Evolutionary conservation across 2,797 vertebrate genomes (phyloP).

Genomic region (Rhynchonycteris naso): DNA sequence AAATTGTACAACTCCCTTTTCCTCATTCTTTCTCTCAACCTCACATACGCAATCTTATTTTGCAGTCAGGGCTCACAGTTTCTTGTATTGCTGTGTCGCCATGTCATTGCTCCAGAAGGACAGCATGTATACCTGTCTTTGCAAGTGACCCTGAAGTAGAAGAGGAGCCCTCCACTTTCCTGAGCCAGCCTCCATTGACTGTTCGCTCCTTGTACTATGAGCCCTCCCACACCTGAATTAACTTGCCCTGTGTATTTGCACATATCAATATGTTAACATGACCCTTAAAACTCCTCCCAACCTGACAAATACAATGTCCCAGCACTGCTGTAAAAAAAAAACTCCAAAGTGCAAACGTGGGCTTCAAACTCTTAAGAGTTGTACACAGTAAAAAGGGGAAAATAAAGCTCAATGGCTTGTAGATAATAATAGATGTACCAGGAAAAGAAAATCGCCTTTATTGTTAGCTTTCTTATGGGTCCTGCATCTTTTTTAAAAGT

Average conservation of each 20-base stretch:
- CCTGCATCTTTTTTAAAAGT: background rate
- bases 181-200: background rate
- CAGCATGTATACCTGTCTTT: background rate
- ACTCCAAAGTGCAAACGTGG: background rate
- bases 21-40: background rate
- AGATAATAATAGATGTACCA: background rate
- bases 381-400: background rate
- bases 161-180: background rate
- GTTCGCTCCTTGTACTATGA: background rate
- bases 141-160: background rate
- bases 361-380: background rate
- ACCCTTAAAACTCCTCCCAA: constrained; percentile 43
- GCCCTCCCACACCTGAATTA: background rate
- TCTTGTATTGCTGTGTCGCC: background rate
- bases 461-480: background rate
- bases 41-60: background rate
- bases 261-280: background rate
- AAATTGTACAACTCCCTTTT: background rate
- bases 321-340: background rate
- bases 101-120: background rate
- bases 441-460: constrained; percentile 3
- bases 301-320: constrained; percentile 32
- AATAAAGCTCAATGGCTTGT: background rate
- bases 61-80: background rate
- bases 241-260: constrained; percentile 5